Conservation (phyloP, 2,888 invertebrate genomes). For the Chironomus tentans region DNA sequence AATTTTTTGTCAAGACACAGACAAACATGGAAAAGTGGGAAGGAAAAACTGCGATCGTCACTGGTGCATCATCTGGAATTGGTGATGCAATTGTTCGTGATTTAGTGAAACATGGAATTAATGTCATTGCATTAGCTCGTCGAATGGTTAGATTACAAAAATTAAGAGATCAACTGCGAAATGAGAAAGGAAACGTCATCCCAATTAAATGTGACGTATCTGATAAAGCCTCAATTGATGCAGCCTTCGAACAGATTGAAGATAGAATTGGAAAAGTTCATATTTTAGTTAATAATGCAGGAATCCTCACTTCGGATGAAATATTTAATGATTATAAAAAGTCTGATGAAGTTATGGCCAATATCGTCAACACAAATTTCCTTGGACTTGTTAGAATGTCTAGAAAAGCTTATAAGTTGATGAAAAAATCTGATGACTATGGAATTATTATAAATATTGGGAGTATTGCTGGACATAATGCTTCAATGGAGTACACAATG, state of each 20-base stretch:
- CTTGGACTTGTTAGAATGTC: constrained; percentile 44
- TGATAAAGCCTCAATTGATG: constrained; percentile 46
- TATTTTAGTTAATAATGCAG: constrained; percentile 51
- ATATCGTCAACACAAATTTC: constrained; percentile 42
- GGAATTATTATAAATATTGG: constrained; percentile 45
- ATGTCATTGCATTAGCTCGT: not conserved
- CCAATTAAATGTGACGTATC: constrained; percentile 45
- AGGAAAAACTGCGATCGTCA: constrained; percentile 33
- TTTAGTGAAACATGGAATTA: constrained; percentile 36
- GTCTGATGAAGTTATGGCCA: not conserved
- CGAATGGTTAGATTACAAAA: not conserved
- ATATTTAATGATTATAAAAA: constrained; percentile 25
- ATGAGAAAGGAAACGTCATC: not conserved
- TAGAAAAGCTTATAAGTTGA: constrained; percentile 43
- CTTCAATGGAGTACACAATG: constrained; percentile 16
- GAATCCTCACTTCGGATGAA: constrained; percentile 32
- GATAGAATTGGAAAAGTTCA: constrained; percentile 45
- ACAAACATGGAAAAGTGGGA: constrained; percentile 32
- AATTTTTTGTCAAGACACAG: not conserved
- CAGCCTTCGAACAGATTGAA: constrained; percentile 46
- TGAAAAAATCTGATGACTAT: constrained; percentile 41
- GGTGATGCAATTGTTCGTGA: constrained; percentile 27
- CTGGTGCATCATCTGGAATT: constrained; percentile 30
- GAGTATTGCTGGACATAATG: constrained; percentile 36
- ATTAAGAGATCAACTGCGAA: not conserved